phyloP scores from a whole-genome alignment of 2,888 invertebrate genomes.

The Gari tellinella region DNA sequence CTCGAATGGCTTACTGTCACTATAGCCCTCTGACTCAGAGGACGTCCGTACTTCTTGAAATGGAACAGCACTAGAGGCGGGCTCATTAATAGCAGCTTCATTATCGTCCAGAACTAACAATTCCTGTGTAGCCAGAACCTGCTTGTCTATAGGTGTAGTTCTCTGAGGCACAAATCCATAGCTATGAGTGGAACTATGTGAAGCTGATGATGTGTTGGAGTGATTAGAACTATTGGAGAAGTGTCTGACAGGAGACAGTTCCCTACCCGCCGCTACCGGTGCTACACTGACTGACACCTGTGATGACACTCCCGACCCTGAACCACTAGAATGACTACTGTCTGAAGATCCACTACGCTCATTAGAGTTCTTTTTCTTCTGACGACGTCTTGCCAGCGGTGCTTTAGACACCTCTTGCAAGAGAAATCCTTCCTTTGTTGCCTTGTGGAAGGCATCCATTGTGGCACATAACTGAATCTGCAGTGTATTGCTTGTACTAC shows the following conservation, averaged over 20 bases:
- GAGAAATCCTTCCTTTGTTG: slow-evolving; percentile 90
- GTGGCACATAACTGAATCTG: slow-evolving; percentile 88
- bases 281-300: slow-evolving; percentile 20
- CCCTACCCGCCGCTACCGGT: slow-evolving; percentile 13
- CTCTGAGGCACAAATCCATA: slow-evolving; percentile 76
- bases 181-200: slow-evolving; percentile 72
- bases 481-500: slow-evolving; percentile 84
- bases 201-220: slow-evolving; percentile 71
- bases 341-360: slow-evolving; percentile 79
- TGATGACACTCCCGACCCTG: slow-evolving; percentile 57
- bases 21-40: slow-evolving; percentile 44
- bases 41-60: slow-evolving; percentile 54
- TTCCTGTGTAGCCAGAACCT: slow-evolving; percentile 22
- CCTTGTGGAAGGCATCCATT: slow-evolving; percentile 89
- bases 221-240: slow-evolving; percentile 65
- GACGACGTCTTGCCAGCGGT: slow-evolving; percentile 89
- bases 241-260: slow-evolving; percentile 71
- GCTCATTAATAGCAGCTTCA: slow-evolving; percentile 6
- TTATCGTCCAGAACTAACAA: slow-evolving; percentile 28
- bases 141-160: slow-evolving; percentile 38
- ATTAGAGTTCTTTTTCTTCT: slow-evolving; percentile 79
- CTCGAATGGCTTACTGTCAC: slow-evolving; percentile 48
- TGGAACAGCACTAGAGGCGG: slow-evolving; percentile 25
- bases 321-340: slow-evolving; percentile 75
- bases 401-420: slow-evolving; percentile 90